phyloP scores from a whole-genome alignment of 2,113 vertebrate species.

The Gobio gobio region DNA sequence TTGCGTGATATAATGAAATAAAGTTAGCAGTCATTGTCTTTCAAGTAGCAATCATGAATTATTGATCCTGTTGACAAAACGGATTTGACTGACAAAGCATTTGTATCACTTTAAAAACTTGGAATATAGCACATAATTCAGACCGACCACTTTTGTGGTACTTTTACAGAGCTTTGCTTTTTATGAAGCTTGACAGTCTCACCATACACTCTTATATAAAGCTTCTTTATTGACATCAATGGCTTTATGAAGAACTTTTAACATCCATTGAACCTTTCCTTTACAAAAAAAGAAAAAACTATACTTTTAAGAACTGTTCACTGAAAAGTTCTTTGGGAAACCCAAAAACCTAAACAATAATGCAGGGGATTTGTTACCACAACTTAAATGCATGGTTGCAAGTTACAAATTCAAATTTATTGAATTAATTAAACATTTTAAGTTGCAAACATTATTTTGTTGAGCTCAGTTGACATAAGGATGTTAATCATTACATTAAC shows the following conservation, averaged over 20 bases:
- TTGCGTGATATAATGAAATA: too few species aligned
- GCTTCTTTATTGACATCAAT: too few species aligned
- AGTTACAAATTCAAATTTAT: too few species aligned
- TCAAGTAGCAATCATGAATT: not conserved
- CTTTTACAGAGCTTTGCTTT: not conserved
- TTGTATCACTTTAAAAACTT: not conserved
- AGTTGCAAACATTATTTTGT: too few species aligned
- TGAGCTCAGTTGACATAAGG: too few species aligned
- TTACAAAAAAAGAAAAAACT: not conserved
- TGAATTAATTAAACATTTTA: too few species aligned
- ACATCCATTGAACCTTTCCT: not conserved
- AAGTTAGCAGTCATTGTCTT: not conserved
- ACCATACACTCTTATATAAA: not conserved
- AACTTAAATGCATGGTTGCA: too few species aligned
- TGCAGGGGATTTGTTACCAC: too few species aligned
- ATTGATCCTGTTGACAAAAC: not conserved
- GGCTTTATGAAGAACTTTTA: not conserved
- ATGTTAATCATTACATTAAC: too few species aligned
- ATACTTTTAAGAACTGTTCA: not conserved
- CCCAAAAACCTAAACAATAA: too few species aligned
- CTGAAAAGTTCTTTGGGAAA: too few species aligned
- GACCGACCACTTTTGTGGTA: not conserved
- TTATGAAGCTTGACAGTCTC: not conserved
- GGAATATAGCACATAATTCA: not conserved
- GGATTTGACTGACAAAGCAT: not conserved